Percentiles rank a stretch among this genome's conserved stretches.
phyloP scores from a whole-genome alignment of 2,797 vertebrate species.

The Cephalopachus bancanus region DNA sequence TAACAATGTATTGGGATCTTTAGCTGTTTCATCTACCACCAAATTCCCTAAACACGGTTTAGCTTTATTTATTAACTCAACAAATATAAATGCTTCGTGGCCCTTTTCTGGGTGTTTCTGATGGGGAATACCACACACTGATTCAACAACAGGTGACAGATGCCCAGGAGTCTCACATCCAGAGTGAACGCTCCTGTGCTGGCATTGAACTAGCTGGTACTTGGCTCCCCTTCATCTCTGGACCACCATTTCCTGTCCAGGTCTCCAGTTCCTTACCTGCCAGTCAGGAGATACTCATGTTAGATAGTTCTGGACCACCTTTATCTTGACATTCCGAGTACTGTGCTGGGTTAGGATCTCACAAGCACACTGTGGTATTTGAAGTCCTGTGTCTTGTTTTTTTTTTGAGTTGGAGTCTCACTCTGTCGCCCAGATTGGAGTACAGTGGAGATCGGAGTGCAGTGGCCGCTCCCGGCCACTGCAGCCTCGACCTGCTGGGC shows the following conservation, averaged over 20 bases:
- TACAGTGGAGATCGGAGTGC: no score
- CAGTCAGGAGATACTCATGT: no score
- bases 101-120: neutral
- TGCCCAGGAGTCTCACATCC: neutral
- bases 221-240: rapidly evolving
- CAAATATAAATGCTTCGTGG: no score
- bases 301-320: neutral
- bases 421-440: no score
- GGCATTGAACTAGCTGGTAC: neutral
- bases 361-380: neutral
- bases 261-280: neutral
- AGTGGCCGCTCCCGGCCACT: no score
- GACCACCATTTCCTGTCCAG: no score
- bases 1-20: neutral
- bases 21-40: neutral
- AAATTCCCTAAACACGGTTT: neutral
- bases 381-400: neutral
- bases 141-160: neutral
- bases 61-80: neutral
- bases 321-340: neutral
- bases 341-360: neutral
- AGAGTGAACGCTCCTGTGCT: neutral
- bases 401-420: no score
- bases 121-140: no score
- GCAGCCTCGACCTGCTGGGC: no score